These are phyloP conservation scores for Anneissia japonica DNA, from an alignment of 35 echinoderm and acorn worm species.

Conservation along the genomic window DNA sequence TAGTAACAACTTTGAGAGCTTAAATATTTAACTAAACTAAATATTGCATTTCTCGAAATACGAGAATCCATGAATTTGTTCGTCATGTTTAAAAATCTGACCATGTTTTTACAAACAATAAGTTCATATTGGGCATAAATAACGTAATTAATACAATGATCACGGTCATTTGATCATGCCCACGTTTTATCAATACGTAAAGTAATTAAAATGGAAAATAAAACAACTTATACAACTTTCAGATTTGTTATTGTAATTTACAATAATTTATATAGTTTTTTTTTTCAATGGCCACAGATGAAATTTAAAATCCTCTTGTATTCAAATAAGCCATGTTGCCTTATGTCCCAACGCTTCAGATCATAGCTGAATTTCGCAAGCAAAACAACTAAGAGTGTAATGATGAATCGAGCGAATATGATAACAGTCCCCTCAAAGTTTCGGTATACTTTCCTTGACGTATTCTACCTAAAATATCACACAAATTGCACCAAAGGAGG, in stretches of 20 bases:
- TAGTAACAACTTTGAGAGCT: not conserved
- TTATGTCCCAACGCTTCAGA: too few species aligned
- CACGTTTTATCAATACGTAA: not conserved
- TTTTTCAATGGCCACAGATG: not conserved
- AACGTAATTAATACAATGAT: not conserved
- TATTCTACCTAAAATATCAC: too few species aligned
- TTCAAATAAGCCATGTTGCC: too few species aligned
- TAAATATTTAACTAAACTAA: not conserved
- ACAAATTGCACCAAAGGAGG: too few species aligned
- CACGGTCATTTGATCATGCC: not conserved
- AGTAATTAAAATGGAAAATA: not conserved
- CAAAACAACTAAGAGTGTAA: too few species aligned
- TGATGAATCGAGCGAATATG: too few species aligned
- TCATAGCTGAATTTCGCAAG: too few species aligned
- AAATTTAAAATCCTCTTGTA: too few species aligned
- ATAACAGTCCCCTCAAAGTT: too few species aligned
- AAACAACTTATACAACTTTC: not conserved
- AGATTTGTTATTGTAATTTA: not conserved
- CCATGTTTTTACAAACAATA: not conserved
- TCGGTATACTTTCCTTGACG: too few species aligned
- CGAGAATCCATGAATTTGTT: not conserved
- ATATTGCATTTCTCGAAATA: not conserved
- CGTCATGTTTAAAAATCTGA: too few species aligned
- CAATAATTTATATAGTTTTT: not conserved
- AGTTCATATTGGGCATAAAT: not conserved